A percentile compares a stretch with the other conserved stretches of the same genome.
phyloP scores from a whole-genome alignment of 2,113 vertebrate species.

The Numenius arquata region DNA sequence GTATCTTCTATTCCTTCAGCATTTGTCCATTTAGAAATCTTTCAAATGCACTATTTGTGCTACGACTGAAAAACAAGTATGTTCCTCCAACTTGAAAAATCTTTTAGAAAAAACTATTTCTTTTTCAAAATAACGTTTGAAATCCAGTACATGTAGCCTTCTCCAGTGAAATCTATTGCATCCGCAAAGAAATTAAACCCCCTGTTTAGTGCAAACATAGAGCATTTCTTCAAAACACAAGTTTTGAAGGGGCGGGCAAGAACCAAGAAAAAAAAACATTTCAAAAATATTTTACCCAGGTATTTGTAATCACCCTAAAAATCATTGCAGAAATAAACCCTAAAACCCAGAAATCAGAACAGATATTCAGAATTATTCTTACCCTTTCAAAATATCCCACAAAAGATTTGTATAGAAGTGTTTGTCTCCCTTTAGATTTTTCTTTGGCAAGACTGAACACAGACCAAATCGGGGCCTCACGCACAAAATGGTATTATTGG shows the following conservation, averaged over 20 bases:
- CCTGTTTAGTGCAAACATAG: background rate
- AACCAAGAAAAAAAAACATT: background rate
- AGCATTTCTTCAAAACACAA: background rate
- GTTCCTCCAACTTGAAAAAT: background rate
- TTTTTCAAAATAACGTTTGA: background rate
- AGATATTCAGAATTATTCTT: background rate
- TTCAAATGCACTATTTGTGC: background rate
- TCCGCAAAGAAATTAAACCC: background rate
- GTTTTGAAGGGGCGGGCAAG: background rate
- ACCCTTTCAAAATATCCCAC: background rate
- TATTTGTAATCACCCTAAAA: background rate
- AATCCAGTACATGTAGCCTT: background rate
- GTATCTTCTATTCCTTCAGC: background rate
- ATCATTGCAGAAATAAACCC: background rate
- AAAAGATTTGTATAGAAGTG: background rate
- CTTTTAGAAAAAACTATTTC: background rate
- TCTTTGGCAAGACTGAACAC: background rate
- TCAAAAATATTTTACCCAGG: background rate
- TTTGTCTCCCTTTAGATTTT: background rate
- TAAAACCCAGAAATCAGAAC: background rate
- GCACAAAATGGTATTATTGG: background rate
- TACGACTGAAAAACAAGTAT: background rate
- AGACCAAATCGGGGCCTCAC: background rate
- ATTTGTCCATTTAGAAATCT: background rate
- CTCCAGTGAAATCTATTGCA: background rate